phyloP scores from a whole-genome alignment of 1,140 invertebrate genomes.

The Colletes latitarsis region DNA sequence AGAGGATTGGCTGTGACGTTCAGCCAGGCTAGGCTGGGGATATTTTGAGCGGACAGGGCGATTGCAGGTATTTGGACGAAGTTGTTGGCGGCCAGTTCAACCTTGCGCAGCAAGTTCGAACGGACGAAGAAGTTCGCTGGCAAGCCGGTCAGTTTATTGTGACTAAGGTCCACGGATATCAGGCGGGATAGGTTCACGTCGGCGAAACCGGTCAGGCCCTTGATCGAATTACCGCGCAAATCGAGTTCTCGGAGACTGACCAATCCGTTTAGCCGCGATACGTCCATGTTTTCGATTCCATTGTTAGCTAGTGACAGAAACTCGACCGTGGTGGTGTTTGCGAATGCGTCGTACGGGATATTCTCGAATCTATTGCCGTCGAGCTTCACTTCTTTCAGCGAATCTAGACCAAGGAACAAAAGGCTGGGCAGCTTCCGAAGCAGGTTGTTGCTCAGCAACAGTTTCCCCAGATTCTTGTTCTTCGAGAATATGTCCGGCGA shows the following conservation, averaged over 20 bases:
- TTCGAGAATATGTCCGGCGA: constrained; percentile 87
- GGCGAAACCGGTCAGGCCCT: constrained; percentile 87
- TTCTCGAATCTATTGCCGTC: constrained; percentile 87
- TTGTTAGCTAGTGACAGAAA: constrained; percentile 88
- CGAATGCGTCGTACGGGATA: constrained; percentile 89
- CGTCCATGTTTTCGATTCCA: constrained; percentile 86
- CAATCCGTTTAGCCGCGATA: constrained; percentile 87
- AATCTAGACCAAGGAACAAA: constrained; percentile 86
- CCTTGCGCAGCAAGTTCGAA: constrained; percentile 85
- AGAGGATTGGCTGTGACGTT: constrained; percentile 93
- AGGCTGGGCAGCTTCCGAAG: constrained; percentile 84
- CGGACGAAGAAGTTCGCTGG: constrained; percentile 90
- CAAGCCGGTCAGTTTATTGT: constrained; percentile 87
- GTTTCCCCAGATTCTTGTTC: constrained; percentile 87
- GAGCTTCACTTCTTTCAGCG: constrained; percentile 88
- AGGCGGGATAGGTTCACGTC: constrained; percentile 87
- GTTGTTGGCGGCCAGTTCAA: constrained; percentile 91
- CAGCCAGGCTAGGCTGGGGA: constrained; percentile 87
- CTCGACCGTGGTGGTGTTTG: constrained; percentile 88
- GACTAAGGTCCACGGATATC: constrained; percentile 87
- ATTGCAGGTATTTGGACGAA: constrained; percentile 91
- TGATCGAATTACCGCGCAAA: constrained; percentile 88
- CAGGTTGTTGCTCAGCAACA: constrained; percentile 88
- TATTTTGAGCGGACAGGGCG: constrained; percentile 87
- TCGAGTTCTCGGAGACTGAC: constrained; percentile 88